Evolutionary conservation across 1,140 invertebrate species (phyloP), one percentile per base, ranked within the genome.

Genomic region (Penaeus japonicus): DNA sequence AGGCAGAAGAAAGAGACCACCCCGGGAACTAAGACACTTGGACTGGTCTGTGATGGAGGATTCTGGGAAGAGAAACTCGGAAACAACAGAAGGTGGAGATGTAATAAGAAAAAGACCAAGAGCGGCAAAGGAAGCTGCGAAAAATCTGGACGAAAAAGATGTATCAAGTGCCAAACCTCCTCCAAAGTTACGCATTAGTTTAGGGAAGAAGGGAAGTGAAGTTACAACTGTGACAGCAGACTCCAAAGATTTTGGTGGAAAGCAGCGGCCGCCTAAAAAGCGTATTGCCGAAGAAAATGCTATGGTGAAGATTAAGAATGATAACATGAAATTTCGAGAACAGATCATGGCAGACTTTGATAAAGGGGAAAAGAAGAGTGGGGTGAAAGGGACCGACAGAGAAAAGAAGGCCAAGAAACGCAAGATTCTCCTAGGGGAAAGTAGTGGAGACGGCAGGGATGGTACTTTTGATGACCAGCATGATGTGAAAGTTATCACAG

Each of bases 291-390:
- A 89, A 62, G 87, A 87, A 83, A 95, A 96, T 0, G 95, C 93
- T 83, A 95, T 95, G 91, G 96, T 96, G 92, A 96, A 97, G 89
- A 92, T 97, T 10, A 95, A 95, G 87, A 94, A 96, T 10, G 96
- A 97, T 90, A 97, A 95, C 89, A 97, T 98, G 96, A 97, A 97
- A 91, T 97, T 95, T 92, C 94, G 97, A n/a, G 94, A 95, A 75
- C 95, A 95, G 94, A 95, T 97, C 0, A 96, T 96, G 95, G 95
- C 96, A 17, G 95, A 96, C 91, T 97, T 97, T 90, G 95, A 89
- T 24, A 91, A 90, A 27, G 85, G 87, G 4, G 87, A 85, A 30
- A 82, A 86, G n/a, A 91, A 89, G 35, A 80, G 87, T 27, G 84
- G 87, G 30, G 62, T 84, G 18, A 91, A 95, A 91, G 95, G 94